phyloP scores from a whole-genome alignment of 2,888 invertebrate species.

The Metallyticus violacea region DNA sequence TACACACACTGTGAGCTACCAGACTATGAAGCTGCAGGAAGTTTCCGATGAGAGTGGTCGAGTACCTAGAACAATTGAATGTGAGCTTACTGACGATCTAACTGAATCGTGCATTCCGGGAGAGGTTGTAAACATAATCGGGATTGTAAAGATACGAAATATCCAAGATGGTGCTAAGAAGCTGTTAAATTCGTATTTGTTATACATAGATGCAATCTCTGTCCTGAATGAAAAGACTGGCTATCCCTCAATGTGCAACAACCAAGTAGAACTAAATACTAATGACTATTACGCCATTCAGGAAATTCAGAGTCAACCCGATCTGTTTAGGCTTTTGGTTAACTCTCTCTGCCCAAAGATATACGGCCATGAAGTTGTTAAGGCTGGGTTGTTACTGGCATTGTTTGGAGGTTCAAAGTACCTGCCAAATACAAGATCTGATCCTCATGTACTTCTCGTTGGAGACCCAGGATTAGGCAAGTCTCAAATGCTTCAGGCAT shows the following conservation, averaged over 20 bases:
- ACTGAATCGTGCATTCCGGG: constrained; percentile 84
- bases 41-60: constrained; percentile 66
- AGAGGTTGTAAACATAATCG: constrained; percentile 82
- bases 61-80: constrained; percentile 77
- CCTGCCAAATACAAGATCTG: constrained; percentile 54
- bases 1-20: constrained; percentile 74
- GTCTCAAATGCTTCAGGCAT: constrained; percentile 83
- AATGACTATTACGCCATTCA: constrained; percentile 77
- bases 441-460: constrained; percentile 81
- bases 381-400: constrained; percentile 81
- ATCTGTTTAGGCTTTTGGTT: constrained; percentile 80
- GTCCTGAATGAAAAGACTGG: constrained; percentile 70
- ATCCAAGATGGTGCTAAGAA: constrained; percentile 55
- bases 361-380: constrained; percentile 89
- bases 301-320: constrained; percentile 71
- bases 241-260: constrained; percentile 43
- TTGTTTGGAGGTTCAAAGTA: constrained; percentile 75
- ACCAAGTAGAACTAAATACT: constrained; percentile 60
- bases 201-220: constrained; percentile 79
- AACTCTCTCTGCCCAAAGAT: constrained; percentile 88
- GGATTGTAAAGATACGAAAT: constrained; percentile 70
- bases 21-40: constrained; percentile 83
- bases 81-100: constrained; percentile 79
- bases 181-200: constrained; percentile 56
- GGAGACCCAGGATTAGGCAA: constrained; percentile 94